Conservation (phyloP, 2,888 invertebrate genomes). For the Euphydryas editha region DNA sequence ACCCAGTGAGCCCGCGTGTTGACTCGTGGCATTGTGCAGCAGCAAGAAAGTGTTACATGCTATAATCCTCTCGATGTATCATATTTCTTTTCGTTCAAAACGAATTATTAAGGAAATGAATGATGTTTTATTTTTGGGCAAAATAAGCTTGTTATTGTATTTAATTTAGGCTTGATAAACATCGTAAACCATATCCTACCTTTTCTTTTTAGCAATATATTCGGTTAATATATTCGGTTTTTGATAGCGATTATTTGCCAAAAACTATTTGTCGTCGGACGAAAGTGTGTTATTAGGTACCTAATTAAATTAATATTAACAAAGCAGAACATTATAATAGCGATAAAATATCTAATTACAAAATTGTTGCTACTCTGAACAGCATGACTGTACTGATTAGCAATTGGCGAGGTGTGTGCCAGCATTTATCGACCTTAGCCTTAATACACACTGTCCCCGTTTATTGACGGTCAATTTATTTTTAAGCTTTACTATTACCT, state of each 20-base stretch:
- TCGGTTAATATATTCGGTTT: neutral
- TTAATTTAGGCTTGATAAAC: neutral
- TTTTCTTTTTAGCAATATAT: neutral
- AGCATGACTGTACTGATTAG: conserved; percentile 35
- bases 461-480: conserved; percentile 77
- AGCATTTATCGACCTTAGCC: conserved; percentile 75
- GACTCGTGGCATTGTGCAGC: conserved; percentile 52
- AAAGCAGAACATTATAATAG: conserved; percentile 16
- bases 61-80: neutral
- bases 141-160: neutral
- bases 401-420: conserved; percentile 57
- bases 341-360: conserved; percentile 28
- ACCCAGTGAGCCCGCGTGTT: conserved; percentile 70
- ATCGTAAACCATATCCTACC: neutral
- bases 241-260: conserved; percentile 9
- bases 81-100: neutral
- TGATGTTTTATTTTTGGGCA: neutral
- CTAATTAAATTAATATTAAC: conserved; percentile 13
- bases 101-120: neutral
- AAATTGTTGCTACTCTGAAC: conserved; percentile 30
- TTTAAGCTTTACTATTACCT: conserved; percentile 53
- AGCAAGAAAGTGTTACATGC: conserved; percentile 53
- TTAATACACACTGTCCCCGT: conserved; percentile 68
- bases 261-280: conserved; percentile 4
- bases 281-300: conserved; percentile 3